Conservation (phyloP, 2,797 vertebrate genomes). For the Gouania willdenowi region DNA sequence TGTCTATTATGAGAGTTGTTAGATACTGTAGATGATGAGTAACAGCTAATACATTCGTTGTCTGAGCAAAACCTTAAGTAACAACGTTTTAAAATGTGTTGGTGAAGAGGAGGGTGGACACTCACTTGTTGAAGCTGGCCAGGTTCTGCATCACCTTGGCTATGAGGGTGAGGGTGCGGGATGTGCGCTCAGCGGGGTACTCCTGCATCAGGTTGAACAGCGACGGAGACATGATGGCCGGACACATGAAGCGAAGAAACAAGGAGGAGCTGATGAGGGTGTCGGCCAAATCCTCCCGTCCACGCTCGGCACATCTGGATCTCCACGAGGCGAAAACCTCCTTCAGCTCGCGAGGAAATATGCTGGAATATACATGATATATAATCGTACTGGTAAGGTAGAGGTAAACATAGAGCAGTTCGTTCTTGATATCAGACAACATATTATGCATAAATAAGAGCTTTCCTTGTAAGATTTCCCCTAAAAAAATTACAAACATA, state of each 20-base stretch:
- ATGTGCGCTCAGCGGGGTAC: conserved; percentile 93
- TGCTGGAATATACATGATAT: conserved; percentile 54
- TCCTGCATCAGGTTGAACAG: conserved; percentile 96
- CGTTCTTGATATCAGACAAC: no score
- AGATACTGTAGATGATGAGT: no score
- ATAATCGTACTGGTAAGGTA: conserved; percentile 8
- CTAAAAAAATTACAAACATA: no score
- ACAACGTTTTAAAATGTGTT: no score
- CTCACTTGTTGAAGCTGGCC: conserved; percentile 98
- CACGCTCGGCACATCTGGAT: conserved; percentile 90
- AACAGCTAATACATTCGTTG: no score
- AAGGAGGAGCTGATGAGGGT: conserved; percentile 94
- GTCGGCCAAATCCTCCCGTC: conserved; percentile 93
- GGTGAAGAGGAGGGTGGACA: conserved; percentile 24
- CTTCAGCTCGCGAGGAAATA: conserved; percentile 81
- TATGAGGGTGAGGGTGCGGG: conserved; percentile 93
- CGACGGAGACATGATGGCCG: conserved; percentile 94
- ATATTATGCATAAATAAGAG: no score
- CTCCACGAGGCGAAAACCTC: conserved; percentile 91
- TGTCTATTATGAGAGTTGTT: no score
- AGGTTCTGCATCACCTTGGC: conserved; percentile 99
- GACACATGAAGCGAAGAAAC: conserved; percentile 95
- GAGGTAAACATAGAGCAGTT: neutral
- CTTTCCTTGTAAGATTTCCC: no score
- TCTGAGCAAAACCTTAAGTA: no score